These are phyloP conservation scores for Drosophila pectinifera DNA, from an alignment of 1,140 invertebrate species.

Conservation along the genomic window DNA sequence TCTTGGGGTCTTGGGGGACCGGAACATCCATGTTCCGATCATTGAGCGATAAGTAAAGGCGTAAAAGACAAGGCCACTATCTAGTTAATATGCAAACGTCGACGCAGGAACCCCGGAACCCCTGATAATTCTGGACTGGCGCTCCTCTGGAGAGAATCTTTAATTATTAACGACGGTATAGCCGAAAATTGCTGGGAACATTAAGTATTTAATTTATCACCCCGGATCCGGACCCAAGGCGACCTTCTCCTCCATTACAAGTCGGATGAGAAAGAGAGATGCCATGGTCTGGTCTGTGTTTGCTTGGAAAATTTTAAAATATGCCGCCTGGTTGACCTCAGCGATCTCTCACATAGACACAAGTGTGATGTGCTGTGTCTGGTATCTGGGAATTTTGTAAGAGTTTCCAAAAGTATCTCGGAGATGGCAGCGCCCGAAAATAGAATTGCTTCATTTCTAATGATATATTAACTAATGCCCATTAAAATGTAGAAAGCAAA, in stretches of 20 bases:
- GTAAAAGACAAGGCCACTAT: slow-evolving; percentile 24
- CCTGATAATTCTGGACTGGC: slow-evolving; percentile 13
- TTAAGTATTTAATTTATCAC: slow-evolving; percentile 77
- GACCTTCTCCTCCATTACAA: slow-evolving; percentile 60
- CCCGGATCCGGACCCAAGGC: slow-evolving; percentile 23
- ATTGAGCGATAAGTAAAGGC: slow-evolving; percentile 34
- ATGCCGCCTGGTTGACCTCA: slow-evolving; percentile 53
- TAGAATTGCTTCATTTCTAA: slow-evolving; percentile 40
- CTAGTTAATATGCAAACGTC: slow-evolving; percentile 62
- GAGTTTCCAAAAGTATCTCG: slow-evolving; percentile 44
- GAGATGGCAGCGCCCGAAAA: slow-evolving; percentile 14
- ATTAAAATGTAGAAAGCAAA: slow-evolving; percentile 46
- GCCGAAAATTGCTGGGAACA: slow-evolving; percentile 44
- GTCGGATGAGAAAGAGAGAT: slow-evolving; percentile 14
- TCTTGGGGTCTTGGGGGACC: slow-evolving; percentile 33
- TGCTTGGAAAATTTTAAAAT: slow-evolving; percentile 56
- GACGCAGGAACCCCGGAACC: slow-evolving; percentile 35
- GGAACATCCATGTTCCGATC: slow-evolving; percentile 50
- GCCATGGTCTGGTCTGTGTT: slow-evolving; percentile 12
- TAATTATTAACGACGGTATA: slow-evolving; percentile 52
- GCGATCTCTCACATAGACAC: slow-evolving; percentile 22
- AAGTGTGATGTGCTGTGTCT: slow-evolving; percentile 1
- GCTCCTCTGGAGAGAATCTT: slow-evolving; percentile 54
- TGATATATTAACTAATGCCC: slow-evolving; percentile 64
- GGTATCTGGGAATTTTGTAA: slow-evolving; percentile 47